phyloP scores from a whole-genome alignment of 2,888 invertebrate genomes.

The Noctua janthina region DNA sequence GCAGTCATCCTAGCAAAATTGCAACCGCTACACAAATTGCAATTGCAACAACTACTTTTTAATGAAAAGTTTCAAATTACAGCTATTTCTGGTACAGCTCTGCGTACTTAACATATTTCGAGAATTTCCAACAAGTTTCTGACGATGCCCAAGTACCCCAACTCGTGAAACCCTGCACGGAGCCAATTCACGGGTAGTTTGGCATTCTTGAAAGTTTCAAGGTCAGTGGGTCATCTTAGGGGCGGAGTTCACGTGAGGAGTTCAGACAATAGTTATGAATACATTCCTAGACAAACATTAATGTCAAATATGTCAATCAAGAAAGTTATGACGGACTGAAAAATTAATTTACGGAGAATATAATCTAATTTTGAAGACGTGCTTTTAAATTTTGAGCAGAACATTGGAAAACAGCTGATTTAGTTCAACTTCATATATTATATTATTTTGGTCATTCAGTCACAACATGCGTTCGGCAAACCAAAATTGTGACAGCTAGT shows the following conservation, averaged over 20 bases:
- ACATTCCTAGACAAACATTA: background rate
- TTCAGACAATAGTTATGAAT: background rate
- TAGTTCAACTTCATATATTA: background rate
- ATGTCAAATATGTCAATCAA: background rate
- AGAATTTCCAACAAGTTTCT: background rate
- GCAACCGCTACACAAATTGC: no score
- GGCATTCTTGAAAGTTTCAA: constrained; percentile 2
- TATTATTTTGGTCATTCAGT: background rate
- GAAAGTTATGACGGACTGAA: background rate
- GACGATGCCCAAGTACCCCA: background rate
- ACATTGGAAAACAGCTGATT: background rate
- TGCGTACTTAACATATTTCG: background rate
- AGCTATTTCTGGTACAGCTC: constrained; percentile 5
- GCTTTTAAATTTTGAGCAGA: background rate
- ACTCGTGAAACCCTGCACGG: background rate
- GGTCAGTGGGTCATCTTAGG: background rate
- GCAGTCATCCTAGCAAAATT: no score
- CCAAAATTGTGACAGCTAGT: background rate
- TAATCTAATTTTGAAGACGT: background rate
- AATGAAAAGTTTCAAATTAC: background rate
- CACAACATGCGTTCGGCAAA: background rate
- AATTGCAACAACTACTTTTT: background rate
- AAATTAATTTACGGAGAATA: background rate
- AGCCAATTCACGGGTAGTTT: background rate
- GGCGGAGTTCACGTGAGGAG: background rate